Base-by-base conservation (phyloP, 2,113 vertebrate genomes). In the Tylochromis polylepis region DNA sequence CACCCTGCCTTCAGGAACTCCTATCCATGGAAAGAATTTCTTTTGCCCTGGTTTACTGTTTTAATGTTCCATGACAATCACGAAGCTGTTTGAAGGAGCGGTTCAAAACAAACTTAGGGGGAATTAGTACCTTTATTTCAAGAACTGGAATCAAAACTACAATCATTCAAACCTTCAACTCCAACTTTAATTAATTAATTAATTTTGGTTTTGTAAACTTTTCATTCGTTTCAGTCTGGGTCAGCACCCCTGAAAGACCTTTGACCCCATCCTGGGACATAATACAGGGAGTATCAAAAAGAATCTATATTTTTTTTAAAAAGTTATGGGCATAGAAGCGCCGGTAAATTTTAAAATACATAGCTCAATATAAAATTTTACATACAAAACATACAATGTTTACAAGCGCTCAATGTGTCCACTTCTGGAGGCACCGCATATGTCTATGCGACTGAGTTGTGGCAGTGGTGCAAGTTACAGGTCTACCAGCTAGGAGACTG, bases 231-330 rank as follows among this genome's bases (percentile, higher is more conserved):
- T 43, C 65, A 16, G 14, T 27, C 38, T 16, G 38, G 65, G 38
- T 70, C 36, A 70, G n/a, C 12, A 70, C 5, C 38, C 65, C 1
- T 43, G 14, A 72, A 46, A 72, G 22, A 46, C 67, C 38, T 24
- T 16, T 24, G 38, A 72, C 14, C 65, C 41, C 3, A 0, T 43
- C 31, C 4, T 8, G 34, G 59, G 59, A 62, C 59, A 62, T 62
- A 62, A 62, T 11, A 34, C 16, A 62, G 59, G 59, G 29, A 34
- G 3, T 1, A n/a, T 36, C 59, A 62, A 62, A 62, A 62, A 62
- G 0, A 20, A 20, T 20, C 0, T 20, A 34, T 4, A 11, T 3
- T 59, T 31, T 34, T 60, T 29, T n/a, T n/a, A n/a, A n/a, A 16
- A 31, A 59, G 57, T 59, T 31, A 31, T 31, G 16, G 56, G 12